phyloP scores from a whole-genome alignment of 1,140 invertebrate genomes.

The Habropoda laboriosa region DNA sequence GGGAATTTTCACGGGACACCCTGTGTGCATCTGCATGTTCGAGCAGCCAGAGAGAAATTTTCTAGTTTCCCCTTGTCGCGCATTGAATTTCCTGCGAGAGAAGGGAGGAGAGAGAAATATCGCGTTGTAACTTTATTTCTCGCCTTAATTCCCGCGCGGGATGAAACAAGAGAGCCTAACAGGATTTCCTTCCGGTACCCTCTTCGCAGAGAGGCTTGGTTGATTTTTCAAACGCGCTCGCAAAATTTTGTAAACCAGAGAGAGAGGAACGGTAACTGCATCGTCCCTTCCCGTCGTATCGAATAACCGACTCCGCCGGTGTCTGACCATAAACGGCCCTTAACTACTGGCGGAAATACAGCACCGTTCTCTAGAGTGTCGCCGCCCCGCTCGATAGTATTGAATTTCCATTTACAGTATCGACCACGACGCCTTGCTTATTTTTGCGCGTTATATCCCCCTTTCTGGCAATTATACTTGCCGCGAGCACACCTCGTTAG shows the following conservation, averaged over 20 bases:
- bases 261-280: conserved; percentile 4
- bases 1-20: conserved; percentile 20
- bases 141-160: conserved; percentile 37
- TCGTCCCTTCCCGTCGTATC: conserved; percentile 8
- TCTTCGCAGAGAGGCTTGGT: neutral
- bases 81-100: conserved; percentile 44
- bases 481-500: neutral
- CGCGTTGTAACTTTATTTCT: conserved; percentile 33
- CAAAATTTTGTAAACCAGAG: conserved; percentile 26
- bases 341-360: conserved; percentile 30
- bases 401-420: conserved; percentile 25
- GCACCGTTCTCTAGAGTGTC: neutral
- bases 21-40: conserved; percentile 8
- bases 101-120: conserved; percentile 10
- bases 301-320: neutral
- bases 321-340: conserved; percentile 40
- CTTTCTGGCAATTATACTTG: neutral
- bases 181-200: conserved; percentile 31
- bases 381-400: neutral
- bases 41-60: conserved; percentile 45
- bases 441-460: conserved; percentile 1
- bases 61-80: conserved; percentile 37
- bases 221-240: conserved; percentile 51
- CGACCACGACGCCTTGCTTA: conserved; percentile 10
- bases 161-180: conserved; percentile 38